phyloP scores from a whole-genome alignment of 2,113 vertebrate species.

The Corydoras sp. region DNA sequence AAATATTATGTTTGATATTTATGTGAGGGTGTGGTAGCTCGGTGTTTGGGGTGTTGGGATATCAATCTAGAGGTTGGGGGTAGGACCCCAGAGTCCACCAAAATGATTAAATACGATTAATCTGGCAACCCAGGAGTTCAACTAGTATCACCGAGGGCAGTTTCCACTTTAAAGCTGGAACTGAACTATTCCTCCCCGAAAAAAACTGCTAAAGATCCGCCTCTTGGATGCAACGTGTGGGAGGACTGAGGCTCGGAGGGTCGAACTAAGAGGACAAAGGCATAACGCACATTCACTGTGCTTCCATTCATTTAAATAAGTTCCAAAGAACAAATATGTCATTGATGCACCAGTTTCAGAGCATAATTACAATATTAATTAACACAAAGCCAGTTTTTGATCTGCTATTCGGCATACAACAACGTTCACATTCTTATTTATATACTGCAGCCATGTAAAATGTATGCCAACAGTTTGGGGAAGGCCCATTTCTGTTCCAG shows the following conservation, averaged over 20 bases:
- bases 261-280: slow-evolving; percentile 31
- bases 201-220: slow-evolving; percentile 53
- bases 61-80: too few relatives aligned
- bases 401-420: too few relatives aligned
- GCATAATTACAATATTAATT: too few relatives aligned
- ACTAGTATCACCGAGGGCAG: neutral
- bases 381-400: too few relatives aligned
- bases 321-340: neutral
- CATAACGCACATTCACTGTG: slow-evolving; percentile 15
- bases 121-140: slow-evolving; percentile 11
- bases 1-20: too few relatives aligned
- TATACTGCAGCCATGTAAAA: too few relatives aligned
- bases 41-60: too few relatives aligned
- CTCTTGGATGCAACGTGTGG: slow-evolving; percentile 61
- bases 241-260: slow-evolving; percentile 50
- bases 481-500: too few relatives aligned
- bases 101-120: neutral
- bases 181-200: slow-evolving; percentile 55
- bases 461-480: too few relatives aligned
- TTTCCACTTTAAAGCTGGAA: slow-evolving; percentile 47
- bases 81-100: too few relatives aligned
- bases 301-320: slow-evolving; percentile 14
- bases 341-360: neutral
- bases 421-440: too few relatives aligned
- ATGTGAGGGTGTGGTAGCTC: too few relatives aligned